These are phyloP conservation scores for Synergus umbraculus DNA, from an alignment of 2,888 invertebrate genomes.

Conservation along the genomic window DNA sequence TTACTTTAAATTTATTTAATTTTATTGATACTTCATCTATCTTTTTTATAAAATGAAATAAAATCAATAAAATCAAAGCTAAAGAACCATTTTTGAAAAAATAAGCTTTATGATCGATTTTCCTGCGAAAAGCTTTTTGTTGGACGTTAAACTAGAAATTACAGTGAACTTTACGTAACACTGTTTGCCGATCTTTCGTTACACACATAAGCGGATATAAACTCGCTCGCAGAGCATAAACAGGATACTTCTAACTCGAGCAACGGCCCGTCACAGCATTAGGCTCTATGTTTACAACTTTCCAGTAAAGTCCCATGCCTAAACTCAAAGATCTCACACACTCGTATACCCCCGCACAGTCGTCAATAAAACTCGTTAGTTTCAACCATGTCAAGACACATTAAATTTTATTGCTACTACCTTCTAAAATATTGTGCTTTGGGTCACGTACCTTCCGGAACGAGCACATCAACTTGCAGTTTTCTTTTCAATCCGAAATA, in stretches of 20 bases:
- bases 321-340: constrained; percentile 25
- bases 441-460: background rate
- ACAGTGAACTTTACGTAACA: constrained; percentile 44
- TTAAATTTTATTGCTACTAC: constrained; percentile 15
- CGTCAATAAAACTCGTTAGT: constrained; percentile 49
- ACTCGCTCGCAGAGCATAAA: constrained; percentile 44
- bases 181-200: constrained; percentile 52
- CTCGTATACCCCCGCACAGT: background rate
- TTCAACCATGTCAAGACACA: constrained; percentile 15
- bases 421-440: constrained; percentile 19
- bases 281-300: constrained; percentile 51
- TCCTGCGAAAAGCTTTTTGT: background rate
- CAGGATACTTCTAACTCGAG: constrained; percentile 52
- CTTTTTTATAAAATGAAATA: background rate
- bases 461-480: constrained; percentile 1
- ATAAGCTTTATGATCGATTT: background rate
- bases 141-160: background rate
- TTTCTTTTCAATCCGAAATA: background rate
- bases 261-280: constrained; percentile 38
- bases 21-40: background rate
- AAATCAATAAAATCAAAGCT: background rate
- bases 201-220: constrained; percentile 53
- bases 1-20: too few species aligned
- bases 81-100: background rate
- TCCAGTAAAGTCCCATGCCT: constrained; percentile 37